phyloP scores from a whole-genome alignment of 35 echinoderm and acorn worm species.

The Apostichopus parvimensis region DNA sequence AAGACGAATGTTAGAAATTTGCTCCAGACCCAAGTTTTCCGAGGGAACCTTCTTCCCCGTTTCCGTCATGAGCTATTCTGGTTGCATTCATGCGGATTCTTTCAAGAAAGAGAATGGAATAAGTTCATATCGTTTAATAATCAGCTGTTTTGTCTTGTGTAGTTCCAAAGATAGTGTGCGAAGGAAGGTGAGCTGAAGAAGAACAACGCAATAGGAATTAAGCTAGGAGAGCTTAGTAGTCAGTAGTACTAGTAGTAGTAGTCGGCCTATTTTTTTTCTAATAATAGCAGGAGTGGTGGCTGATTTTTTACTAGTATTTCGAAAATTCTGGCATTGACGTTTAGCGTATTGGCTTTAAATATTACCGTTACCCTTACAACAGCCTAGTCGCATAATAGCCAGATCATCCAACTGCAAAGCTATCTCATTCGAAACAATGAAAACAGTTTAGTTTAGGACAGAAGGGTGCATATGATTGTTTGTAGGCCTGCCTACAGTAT shows the following conservation, averaged over 20 bases:
- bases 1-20: constrained; percentile 36
- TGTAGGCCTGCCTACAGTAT: no score
- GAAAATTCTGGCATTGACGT: no score
- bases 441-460: no score
- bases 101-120: constrained; percentile 96
- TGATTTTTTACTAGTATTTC: neutral
- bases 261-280: neutral
- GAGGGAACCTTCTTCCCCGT: constrained; percentile 12
- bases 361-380: no score
- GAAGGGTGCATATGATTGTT: no score
- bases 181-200: constrained; percentile 80
- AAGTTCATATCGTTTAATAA: constrained; percentile 78
- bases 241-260: neutral
- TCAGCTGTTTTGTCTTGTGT: constrained; percentile 90
- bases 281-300: neutral
- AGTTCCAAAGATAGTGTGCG: constrained; percentile 74
- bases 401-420: no score
- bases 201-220: constrained; percentile 44
- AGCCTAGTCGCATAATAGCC: no score
- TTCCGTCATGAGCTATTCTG: constrained; percentile 86
- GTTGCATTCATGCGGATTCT: constrained; percentile 89
- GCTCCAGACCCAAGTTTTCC: neutral
- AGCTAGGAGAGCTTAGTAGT: neutral
- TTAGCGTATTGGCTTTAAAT: no score
- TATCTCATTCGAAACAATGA: no score